Evolutionary conservation across 2,113 vertebrate species (phyloP).

Genomic region (Callaeas wilsoni): DNA sequence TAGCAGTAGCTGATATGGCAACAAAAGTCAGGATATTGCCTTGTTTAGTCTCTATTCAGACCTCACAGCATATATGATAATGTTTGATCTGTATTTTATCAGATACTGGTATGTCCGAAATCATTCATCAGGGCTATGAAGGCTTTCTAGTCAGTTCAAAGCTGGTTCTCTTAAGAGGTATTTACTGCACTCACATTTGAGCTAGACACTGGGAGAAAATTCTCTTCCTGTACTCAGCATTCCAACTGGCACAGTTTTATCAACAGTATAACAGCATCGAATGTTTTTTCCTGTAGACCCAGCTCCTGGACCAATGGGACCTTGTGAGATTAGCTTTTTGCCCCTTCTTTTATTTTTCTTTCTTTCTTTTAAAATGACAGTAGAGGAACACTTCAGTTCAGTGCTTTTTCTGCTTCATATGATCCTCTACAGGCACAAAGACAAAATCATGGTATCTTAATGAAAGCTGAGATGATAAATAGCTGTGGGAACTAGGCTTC

Average conservation of each 20-base stretch:
- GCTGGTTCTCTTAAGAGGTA: background rate
- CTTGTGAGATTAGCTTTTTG: background rate
- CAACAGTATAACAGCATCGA: background rate
- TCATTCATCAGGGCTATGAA: background rate
- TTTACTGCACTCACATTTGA: background rate
- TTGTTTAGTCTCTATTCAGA: background rate
- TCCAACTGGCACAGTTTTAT: background rate
- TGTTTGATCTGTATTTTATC: background rate
- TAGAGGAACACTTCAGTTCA: background rate
- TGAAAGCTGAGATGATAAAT: background rate
- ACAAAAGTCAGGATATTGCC: background rate
- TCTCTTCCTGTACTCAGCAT: background rate
- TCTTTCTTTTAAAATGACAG: background rate
- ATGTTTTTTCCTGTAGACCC: background rate
- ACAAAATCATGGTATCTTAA: background rate
- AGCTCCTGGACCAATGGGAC: background rate
- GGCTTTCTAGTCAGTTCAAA: background rate
- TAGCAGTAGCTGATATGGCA: background rate
- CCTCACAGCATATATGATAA: background rate
- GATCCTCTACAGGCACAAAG: background rate
- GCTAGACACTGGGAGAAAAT: background rate
- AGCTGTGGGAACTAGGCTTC: background rate
- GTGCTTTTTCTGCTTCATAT: background rate
- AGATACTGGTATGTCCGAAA: background rate
- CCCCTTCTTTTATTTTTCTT: rapidly evolving